phyloP scores from a whole-genome alignment of 2,888 invertebrate species.

The Microdon myrmicae region DNA sequence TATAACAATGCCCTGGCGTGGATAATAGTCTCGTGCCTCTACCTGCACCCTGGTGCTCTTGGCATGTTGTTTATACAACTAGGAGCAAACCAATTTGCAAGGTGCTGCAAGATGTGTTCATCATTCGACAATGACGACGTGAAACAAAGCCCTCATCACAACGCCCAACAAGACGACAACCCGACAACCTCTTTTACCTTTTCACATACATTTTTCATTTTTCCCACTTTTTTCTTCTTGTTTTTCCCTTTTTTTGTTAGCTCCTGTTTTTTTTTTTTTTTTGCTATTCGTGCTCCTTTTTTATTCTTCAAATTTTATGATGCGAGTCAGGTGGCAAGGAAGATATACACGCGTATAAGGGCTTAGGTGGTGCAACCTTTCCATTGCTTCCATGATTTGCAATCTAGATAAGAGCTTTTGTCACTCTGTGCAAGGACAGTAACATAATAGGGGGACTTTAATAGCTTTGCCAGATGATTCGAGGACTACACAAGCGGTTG shows the following conservation, averaged over 20 bases:
- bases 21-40: conserved; percentile 37
- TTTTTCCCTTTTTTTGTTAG: no score
- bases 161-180: conserved; percentile 40
- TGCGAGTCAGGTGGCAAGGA: not conserved
- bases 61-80: conserved; percentile 18
- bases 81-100: conserved; percentile 38
- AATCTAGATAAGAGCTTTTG: conserved; percentile 53
- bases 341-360: not conserved
- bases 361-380: conserved; percentile 10
- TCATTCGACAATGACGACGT: conserved; percentile 44
- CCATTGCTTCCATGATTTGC: conserved; percentile 44
- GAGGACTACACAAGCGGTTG: conserved; percentile 24
- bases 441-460: conserved; percentile 46
- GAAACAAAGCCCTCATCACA: conserved; percentile 49
- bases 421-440: conserved; percentile 48
- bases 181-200: no score
- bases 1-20: conserved; percentile 35
- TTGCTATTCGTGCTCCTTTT: no score
- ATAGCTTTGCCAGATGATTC: conserved; percentile 42
- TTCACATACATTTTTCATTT: no score
- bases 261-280: no score
- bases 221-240: no score
- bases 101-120: conserved; percentile 39
- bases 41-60: conserved; percentile 14
- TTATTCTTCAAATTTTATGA: conserved; percentile 19